Percentiles rank a stretch among this genome's conserved stretches.
These are phyloP conservation scores for Catostylus mosaicus DNA, from an alignment of 30 jellyfish, hydroid and myxozoan genomes.

Conservation along the genomic window DNA sequence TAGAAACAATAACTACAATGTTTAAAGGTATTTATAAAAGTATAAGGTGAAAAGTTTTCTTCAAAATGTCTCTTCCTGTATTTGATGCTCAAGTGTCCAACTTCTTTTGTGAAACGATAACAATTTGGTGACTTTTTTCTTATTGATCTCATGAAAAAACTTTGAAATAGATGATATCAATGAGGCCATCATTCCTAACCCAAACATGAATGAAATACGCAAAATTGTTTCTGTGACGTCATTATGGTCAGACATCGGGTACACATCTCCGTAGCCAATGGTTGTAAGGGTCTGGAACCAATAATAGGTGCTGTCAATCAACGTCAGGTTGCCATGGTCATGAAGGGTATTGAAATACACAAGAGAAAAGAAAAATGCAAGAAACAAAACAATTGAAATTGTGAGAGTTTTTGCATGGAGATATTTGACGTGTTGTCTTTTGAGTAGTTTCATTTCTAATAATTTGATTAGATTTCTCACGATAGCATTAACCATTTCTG, in stretches of 20 bases:
- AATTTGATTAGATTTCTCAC: slow-evolving; percentile 10
- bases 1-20: too few relatives aligned
- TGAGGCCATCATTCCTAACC: slow-evolving; percentile 65
- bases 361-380: slow-evolving; percentile 4
- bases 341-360: slow-evolving; percentile 11
- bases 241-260: slow-evolving; percentile 33
- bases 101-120: not conserved
- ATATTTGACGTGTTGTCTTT: not conserved
- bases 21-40: too few relatives aligned
- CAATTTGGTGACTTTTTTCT: slow-evolving; percentile 2
- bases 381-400: not conserved
- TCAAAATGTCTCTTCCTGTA: not conserved
- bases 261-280: slow-evolving; percentile 68
- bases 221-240: slow-evolving; percentile 16
- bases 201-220: slow-evolving; percentile 11
- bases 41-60: too few relatives aligned
- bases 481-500: slow-evolving; percentile 21
- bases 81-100: not conserved
- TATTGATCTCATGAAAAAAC: slow-evolving; percentile 15
- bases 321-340: slow-evolving; percentile 21
- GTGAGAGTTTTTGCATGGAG: slow-evolving; percentile 23
- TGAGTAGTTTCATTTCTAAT: slow-evolving; percentile 20
- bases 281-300: slow-evolving; percentile 76
- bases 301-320: slow-evolving; percentile 44
- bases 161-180: slow-evolving; percentile 28